These are phyloP conservation scores for Mormyrus hasselquistii DNA, from an alignment of 2,797 vertebrate genomes.

Conservation along the genomic window DNA sequence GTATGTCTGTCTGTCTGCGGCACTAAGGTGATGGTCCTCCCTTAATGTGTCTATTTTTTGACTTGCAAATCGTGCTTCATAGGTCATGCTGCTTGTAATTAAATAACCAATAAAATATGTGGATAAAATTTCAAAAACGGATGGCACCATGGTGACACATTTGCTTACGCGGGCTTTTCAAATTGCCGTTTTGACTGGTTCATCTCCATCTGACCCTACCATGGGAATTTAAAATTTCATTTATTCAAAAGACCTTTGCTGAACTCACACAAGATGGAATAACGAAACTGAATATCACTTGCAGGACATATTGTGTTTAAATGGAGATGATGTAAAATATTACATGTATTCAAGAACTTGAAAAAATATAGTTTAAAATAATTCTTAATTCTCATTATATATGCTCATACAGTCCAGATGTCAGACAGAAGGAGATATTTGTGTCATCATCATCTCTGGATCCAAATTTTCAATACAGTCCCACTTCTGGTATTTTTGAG, in stretches of 20 bases:
- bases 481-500: neutral
- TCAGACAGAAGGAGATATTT: neutral
- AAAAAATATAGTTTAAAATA: neutral
- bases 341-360: slow-evolving; percentile 4
- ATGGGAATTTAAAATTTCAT: slow-evolving; percentile 32
- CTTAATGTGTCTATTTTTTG: neutral
- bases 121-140: neutral
- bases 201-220: slow-evolving; percentile 15
- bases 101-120: neutral
- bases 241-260: slow-evolving; percentile 24
- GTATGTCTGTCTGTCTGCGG: slow-evolving; percentile 10
- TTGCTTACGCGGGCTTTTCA: slow-evolving; percentile 18
- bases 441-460: neutral
- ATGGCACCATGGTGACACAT: slow-evolving; percentile 18
- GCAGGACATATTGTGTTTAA: slow-evolving; percentile 12
- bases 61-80: neutral
- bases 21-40: neutral
- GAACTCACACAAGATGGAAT: slow-evolving; percentile 29
- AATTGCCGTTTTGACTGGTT: slow-evolving; percentile 32
- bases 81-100: neutral
- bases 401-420: neutral
- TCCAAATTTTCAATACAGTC: neutral
- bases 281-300: slow-evolving; percentile 34
- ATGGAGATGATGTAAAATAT: slow-evolving; percentile 17
- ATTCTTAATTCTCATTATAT: neutral